phyloP scores from a whole-genome alignment of 1,140 invertebrate species.

The Neotoxoptera formosana region DNA sequence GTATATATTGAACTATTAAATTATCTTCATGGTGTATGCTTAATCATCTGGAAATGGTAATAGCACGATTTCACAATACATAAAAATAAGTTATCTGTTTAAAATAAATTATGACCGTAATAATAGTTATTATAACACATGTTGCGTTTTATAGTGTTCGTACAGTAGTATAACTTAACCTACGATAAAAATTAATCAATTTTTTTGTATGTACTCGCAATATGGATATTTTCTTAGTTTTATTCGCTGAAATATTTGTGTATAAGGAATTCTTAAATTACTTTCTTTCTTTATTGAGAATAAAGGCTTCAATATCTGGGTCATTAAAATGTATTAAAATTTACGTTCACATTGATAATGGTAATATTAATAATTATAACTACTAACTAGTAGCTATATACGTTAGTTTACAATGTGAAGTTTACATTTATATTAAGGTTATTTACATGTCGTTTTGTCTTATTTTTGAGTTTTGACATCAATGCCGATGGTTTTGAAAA shows the following conservation, averaged over 20 bases:
- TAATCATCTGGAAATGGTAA: background rate
- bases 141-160: background rate
- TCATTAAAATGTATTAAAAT: too few species aligned
- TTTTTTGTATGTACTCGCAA: background rate
- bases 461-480: too few species aligned
- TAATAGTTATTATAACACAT: slow-evolving; percentile 10
- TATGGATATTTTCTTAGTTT: background rate
- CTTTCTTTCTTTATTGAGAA: too few species aligned
- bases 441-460: too few species aligned
- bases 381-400: too few species aligned
- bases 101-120: slow-evolving; percentile 3
- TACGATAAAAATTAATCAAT: background rate
- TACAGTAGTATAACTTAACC: background rate
- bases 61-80: background rate
- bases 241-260: background rate
- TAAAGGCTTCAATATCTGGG: too few species aligned
- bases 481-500: too few species aligned
- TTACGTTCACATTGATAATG: too few species aligned
- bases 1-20: background rate
- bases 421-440: too few species aligned
- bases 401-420: too few species aligned
- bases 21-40: background rate
- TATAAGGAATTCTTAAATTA: background rate
- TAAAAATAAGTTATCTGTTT: slow-evolving; percentile 4
- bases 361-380: too few species aligned